Percentiles rank a stretch among this genome's conserved stretches.
Evolutionary conservation across 1,140 invertebrate genomes (phyloP).

Genomic region (Thaumatotibia leucotreta): DNA sequence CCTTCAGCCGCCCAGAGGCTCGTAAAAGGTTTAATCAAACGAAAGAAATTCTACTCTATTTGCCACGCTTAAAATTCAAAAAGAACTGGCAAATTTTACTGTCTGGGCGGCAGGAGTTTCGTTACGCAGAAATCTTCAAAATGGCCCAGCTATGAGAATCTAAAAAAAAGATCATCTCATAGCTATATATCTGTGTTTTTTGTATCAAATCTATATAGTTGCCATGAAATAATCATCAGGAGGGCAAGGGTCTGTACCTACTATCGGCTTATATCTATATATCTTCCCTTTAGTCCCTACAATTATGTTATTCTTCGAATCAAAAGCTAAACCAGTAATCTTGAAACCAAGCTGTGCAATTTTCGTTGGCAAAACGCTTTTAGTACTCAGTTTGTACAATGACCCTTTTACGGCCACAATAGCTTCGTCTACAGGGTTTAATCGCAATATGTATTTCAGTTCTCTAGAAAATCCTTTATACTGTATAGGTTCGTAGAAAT

Average conservation of each 20-base stretch:
- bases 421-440: conserved; percentile 59
- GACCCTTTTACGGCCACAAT: conserved; percentile 62
- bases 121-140: too few species aligned
- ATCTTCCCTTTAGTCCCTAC: conserved; percentile 68
- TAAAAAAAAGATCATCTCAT: too few species aligned
- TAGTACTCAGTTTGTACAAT: conserved; percentile 45
- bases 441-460: conserved; percentile 57
- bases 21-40: too few species aligned
- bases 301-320: conserved; percentile 59
- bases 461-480: conserved; percentile 66
- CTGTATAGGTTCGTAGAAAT: conserved; percentile 60
- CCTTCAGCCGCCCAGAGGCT: too few species aligned
- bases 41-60: too few species aligned
- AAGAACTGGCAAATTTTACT: too few species aligned
- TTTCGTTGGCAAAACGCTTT: conserved; percentile 54
- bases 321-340: conserved; percentile 63
- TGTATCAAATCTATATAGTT: conserved; percentile 36
- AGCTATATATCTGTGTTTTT: too few species aligned
- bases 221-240: conserved; percentile 66
- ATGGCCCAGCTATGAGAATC: too few species aligned
- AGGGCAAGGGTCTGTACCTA: conserved; percentile 55
- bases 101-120: too few species aligned
- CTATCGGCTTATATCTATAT: conserved; percentile 58
- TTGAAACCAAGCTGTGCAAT: conserved; percentile 59
- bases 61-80: too few species aligned